phyloP scores from a whole-genome alignment of 2,113 vertebrate species.

The Chaetura pelagica region DNA sequence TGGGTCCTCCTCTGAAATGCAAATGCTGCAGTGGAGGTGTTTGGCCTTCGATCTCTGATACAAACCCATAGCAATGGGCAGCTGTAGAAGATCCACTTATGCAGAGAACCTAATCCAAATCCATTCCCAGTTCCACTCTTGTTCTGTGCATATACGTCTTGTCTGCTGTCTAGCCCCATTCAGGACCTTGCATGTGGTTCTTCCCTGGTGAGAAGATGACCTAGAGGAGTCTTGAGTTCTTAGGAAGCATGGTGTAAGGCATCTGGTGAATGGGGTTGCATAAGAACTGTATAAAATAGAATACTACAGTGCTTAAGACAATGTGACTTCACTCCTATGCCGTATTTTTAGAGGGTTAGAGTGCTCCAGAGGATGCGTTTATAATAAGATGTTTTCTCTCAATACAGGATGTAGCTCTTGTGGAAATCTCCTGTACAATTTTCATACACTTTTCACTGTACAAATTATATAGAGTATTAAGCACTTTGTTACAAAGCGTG shows the following conservation, averaged over 20 bases:
- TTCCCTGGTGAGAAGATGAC: background rate
- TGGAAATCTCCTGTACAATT: background rate
- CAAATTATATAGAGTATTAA: background rate
- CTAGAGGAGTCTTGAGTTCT: background rate
- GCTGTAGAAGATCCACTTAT: background rate
- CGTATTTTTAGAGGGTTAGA: slow-evolving; percentile 47
- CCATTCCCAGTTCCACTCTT: background rate
- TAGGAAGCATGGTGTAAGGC: background rate
- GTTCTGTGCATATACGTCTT: too few species aligned
- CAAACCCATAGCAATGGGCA: background rate
- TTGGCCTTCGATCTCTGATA: background rate
- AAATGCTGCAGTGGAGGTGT: background rate
- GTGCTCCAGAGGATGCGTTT: slow-evolving; percentile 2
- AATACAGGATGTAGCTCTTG: background rate
- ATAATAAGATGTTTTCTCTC: background rate
- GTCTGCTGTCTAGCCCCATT: too few species aligned
- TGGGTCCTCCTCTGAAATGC: background rate
- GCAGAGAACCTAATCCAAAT: background rate
- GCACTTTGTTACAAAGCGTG: background rate
- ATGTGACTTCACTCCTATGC: background rate
- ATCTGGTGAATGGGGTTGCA: background rate
- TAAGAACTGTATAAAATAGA: slow-evolving; percentile 1
- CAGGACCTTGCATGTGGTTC: rapidly evolving
- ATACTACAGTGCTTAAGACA: background rate
- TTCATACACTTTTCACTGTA: background rate